Percentiles rank a stretch among this genome's conserved stretches.
These are phyloP conservation scores for Todiramphus saurophagus DNA, from an alignment of 2,113 vertebrate genomes.

Conservation along the genomic window DNA sequence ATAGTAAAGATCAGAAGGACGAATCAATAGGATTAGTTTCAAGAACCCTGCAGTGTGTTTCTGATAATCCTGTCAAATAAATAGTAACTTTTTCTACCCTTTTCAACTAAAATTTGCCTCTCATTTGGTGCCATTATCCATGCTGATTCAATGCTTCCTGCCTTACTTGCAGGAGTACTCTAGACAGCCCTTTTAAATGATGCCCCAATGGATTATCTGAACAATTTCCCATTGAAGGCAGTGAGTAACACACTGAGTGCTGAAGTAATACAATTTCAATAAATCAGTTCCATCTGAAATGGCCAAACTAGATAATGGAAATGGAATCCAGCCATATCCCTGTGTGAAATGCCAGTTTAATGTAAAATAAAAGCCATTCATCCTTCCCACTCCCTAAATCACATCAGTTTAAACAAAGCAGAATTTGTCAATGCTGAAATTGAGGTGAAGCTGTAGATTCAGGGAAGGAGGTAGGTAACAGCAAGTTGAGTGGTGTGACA, in stretches of 20 bases:
- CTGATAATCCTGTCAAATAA: slow-evolving; percentile 8
- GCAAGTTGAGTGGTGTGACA: not conserved
- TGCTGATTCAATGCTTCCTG: not conserved
- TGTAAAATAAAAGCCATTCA: slow-evolving; percentile 31
- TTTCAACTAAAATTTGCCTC: not conserved
- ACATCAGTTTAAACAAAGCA: not conserved
- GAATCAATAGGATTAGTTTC: slow-evolving; percentile 36
- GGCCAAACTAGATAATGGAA: slow-evolving; percentile 53
- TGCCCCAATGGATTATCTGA: slow-evolving; percentile 1
- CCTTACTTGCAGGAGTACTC: not conserved
- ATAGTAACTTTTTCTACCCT: not conserved
- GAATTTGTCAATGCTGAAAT: not conserved
- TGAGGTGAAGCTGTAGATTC: not conserved
- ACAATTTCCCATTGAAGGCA: slow-evolving; percentile 24
- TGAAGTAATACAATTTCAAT: slow-evolving; percentile 52
- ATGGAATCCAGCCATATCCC: slow-evolving; percentile 46
- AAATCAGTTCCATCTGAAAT: slow-evolving; percentile 51
- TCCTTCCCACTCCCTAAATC: slow-evolving; percentile 22
- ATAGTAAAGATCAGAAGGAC: not conserved
- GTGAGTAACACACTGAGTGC: slow-evolving; percentile 31
- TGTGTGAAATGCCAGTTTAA: slow-evolving; percentile 11
- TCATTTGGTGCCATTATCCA: not conserved
- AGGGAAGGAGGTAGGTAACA: not conserved
- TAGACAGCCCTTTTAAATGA: not conserved
- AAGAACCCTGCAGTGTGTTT: not conserved